Conservation (phyloP, 2,797 vertebrate species). For the Periparus ater region DNA sequence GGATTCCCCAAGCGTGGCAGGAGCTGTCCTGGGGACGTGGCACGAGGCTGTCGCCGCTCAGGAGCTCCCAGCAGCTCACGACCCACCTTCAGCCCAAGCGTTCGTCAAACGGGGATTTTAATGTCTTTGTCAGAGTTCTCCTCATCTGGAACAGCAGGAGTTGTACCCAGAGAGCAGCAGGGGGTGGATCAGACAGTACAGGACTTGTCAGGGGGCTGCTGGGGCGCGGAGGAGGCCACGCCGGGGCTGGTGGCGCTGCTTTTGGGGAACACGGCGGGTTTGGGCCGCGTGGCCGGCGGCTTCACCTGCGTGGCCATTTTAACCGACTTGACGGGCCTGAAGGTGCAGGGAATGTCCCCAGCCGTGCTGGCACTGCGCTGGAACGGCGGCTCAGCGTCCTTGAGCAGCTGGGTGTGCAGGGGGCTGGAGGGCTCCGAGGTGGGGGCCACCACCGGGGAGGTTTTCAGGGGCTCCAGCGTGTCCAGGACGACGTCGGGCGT, state of each 20-base stretch:
- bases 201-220: slow-evolving; percentile 90
- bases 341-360: slow-evolving; percentile 93
- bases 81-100: slow-evolving; percentile 43
- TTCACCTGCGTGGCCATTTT: slow-evolving; percentile 76
- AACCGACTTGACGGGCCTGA: slow-evolving; percentile 85
- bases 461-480: slow-evolving; percentile 95
- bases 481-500: slow-evolving; percentile 95
- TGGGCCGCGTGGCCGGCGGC: slow-evolving; percentile 90
- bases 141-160: slow-evolving; percentile 3
- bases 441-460: slow-evolving; percentile 81
- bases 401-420: slow-evolving; percentile 90
- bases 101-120: slow-evolving; percentile 57
- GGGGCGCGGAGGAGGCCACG: slow-evolving; percentile 86
- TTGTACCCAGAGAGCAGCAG: neutral
- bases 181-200: slow-evolving; percentile 85
- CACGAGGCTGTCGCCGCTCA: slow-evolving; percentile 18
- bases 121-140: slow-evolving; percentile 14
- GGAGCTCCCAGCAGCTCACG: slow-evolving; percentile 55
- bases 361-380: slow-evolving; percentile 95
- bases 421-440: slow-evolving; percentile 95
- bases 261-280: slow-evolving; percentile 93
- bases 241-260: slow-evolving; percentile 80
- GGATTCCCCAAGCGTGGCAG: neutral
- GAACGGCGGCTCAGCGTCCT: slow-evolving; percentile 84
- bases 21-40: neutral